A percentile compares a stretch with the other conserved stretches of the same genome.
These are phyloP conservation scores for Grantiella picta DNA, from an alignment of 2,113 vertebrate species.

Conservation along the genomic window DNA sequence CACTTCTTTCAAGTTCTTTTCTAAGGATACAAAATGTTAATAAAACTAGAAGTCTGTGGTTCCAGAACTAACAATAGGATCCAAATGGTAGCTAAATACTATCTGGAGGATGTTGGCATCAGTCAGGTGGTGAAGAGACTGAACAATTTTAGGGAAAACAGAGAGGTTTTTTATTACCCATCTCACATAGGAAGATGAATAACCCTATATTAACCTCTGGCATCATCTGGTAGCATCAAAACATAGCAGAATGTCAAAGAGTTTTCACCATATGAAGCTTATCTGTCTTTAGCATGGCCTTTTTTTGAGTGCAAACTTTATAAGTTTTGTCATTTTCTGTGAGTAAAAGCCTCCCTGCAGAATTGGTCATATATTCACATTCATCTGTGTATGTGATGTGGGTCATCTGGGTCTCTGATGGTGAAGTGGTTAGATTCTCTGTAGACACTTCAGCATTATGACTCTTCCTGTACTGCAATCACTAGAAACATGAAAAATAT, in stretches of 20 bases:
- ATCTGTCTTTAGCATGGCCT: background rate
- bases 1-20: background rate
- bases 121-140: background rate
- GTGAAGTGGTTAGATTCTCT: background rate
- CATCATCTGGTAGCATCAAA: background rate
- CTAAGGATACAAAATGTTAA: background rate
- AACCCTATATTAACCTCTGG: background rate
- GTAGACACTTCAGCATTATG: background rate
- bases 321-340: background rate
- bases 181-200: background rate
- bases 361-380: background rate
- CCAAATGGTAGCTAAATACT: background rate
- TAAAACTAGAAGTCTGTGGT: background rate
- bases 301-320: background rate
- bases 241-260: background rate
- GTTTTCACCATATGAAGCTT: background rate
- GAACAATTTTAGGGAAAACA: background rate
- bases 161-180: background rate
- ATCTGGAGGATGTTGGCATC: background rate
- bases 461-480: background rate
- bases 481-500: background rate
- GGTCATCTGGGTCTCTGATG: background rate
- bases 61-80: background rate
- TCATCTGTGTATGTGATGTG: background rate
- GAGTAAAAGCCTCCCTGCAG: background rate